phyloP scores from a whole-genome alignment of 2,797 vertebrate genomes.

The Meda fulgida region DNA sequence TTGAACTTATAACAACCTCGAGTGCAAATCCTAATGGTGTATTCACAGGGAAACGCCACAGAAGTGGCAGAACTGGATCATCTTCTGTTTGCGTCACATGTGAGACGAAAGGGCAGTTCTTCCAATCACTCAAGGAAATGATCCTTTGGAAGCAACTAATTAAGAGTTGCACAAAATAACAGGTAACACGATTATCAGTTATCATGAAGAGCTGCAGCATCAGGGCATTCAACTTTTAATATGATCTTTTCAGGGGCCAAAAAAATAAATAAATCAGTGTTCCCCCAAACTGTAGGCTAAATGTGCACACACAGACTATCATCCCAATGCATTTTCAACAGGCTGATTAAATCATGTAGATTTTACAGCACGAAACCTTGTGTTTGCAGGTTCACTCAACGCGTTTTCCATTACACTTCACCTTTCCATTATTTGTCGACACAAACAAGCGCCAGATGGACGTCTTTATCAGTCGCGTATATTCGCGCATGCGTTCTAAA shows the following conservation, averaged over 20 bases:
- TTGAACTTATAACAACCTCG: neutral
- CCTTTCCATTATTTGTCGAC: too few relatives aligned
- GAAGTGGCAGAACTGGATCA: conserved; percentile 69
- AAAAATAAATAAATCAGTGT: neutral
- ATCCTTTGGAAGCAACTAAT: conserved; percentile 93
- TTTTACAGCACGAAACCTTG: neutral
- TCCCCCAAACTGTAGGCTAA: neutral
- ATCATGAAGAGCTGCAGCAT: conserved; percentile 43
- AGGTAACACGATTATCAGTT: conserved; percentile 91
- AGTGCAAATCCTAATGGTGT: neutral
- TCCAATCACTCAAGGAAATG: conserved; percentile 95
- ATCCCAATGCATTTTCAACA: neutral
- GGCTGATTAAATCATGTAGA: neutral
- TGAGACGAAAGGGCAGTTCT: conserved; percentile 88
- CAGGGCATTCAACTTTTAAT: too few relatives aligned
- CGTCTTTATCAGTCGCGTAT: neutral
- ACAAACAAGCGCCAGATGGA: too few relatives aligned
- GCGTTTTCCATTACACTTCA: neutral
- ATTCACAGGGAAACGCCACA: conserved; percentile 52
- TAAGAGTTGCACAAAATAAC: conserved; percentile 96
- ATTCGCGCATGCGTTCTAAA: too few relatives aligned
- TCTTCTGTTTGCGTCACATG: conserved; percentile 73
- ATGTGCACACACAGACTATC: neutral
- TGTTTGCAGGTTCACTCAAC: neutral
- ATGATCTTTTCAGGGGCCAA: too few relatives aligned